Evolutionary conservation across 2,113 vertebrate genomes (phyloP), one percentile per base, ranked within the genome.

Genomic region (Desmodus rotundus): DNA sequence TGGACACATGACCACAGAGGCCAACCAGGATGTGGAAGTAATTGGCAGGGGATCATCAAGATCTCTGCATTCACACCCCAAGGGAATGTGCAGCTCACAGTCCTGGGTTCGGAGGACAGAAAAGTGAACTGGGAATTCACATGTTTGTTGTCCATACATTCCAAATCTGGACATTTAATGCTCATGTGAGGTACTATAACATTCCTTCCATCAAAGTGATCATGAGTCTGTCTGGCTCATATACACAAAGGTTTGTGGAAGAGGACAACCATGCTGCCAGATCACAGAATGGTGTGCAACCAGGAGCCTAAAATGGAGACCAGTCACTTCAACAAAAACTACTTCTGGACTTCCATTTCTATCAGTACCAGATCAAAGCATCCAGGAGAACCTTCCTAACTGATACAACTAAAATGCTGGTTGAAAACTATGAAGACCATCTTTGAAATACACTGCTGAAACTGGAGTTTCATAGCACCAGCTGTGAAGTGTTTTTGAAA

Each of bases 101-200:
- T 31, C 36, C 58, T 65, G 13, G 8, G 36, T 28, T 58, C 33
- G 61, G 61, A 56, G 11, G 1, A 10, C 20, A 11, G 31, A 78
- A n/a, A 33, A 24, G 7, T 16, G n/a, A 43, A 14, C 28, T 10
- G 22, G 33, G 52, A 50, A 16, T 38, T 38, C 41, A 74, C 24
- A 22, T 10, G 16, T 41, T 7, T 36, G 56, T 58, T 2, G 0
- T n/a, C 16, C 3, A 11, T 15, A 17, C 28, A 22, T 9, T 13
- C 72, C 22, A n/a, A 11, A 31, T 74, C 74, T 61, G 43, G 73
- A 26, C 22, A 67, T 7, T 56, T 36, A 24, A 15, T 41, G 20
- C 13, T 19, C 26, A 31, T 1, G 15, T 38, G 19, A 85, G 26
- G 0, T 4, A 24, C 20, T 47, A 13, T 80, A 47, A 47, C 26